Evolutionary conservation across 2,797 vertebrate species (phyloP).

Genomic region (Sitta carolinensis): DNA sequence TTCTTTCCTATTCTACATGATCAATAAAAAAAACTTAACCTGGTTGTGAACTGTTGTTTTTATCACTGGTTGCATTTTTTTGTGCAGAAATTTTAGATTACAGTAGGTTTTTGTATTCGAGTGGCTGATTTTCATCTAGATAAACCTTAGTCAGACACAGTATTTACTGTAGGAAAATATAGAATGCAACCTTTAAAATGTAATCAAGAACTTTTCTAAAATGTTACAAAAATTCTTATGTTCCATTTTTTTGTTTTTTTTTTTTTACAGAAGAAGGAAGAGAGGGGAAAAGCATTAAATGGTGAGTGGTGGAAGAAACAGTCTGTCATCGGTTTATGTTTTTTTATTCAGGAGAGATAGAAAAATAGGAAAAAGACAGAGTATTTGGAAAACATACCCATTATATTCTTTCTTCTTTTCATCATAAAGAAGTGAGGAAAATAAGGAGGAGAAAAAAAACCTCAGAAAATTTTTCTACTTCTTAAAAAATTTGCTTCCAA

Average conservation of each 20-base stretch:
- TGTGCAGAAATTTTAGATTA: neutral
- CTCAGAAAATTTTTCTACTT: neutral
- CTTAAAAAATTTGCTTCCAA: rapidly evolving
- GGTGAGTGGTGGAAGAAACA: neutral
- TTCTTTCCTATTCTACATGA: neutral
- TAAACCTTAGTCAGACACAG: neutral
- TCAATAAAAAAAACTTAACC: neutral
- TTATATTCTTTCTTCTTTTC: neutral
- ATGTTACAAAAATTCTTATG: neutral
- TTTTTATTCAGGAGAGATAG: neutral
- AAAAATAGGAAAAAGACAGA: neutral
- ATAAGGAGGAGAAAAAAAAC: neutral
- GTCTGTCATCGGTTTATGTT: neutral
- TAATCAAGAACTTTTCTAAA: neutral
- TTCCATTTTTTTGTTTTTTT: neutral
- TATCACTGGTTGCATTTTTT: neutral
- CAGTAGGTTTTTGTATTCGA: neutral
- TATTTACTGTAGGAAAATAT: neutral
- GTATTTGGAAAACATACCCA: neutral
- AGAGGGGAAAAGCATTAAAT: neutral
- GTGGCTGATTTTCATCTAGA: neutral
- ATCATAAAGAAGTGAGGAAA: neutral
- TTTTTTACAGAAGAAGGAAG: neutral
- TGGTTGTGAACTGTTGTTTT: neutral
- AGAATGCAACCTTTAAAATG: neutral